phyloP scores from a whole-genome alignment of 2,113 vertebrate species.

The Halichoeres trimaculatus region DNA sequence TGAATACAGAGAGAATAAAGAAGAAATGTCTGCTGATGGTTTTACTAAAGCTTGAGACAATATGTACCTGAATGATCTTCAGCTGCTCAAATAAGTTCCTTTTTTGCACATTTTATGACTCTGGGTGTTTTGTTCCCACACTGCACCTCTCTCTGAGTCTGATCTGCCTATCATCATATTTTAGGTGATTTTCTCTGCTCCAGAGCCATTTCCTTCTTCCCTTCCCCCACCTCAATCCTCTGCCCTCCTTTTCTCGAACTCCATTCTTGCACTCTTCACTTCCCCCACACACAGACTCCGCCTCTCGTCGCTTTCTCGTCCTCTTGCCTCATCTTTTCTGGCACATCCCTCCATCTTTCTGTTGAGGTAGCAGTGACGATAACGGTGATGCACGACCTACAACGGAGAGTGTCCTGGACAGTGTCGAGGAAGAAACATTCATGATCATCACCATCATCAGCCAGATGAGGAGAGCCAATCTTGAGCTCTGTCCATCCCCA shows the following conservation, averaged over 20 bases:
- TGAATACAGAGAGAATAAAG: not conserved
- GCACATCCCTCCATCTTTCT: constrained; percentile 19
- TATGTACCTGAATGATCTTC: not conserved
- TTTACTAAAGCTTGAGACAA: not conserved
- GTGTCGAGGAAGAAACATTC: constrained; percentile 43
- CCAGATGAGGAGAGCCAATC: constrained; percentile 76
- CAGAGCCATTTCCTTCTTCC: not conserved
- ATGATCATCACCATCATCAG: constrained; percentile 69
- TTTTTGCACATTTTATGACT: constrained; percentile 1
- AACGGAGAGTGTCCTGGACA: constrained; percentile 12
- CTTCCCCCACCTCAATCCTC: constrained; percentile 46
- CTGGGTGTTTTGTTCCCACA: constrained; percentile 6
- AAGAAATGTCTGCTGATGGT: not conserved
- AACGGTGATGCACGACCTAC: constrained; percentile 24
- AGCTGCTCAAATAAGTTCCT: constrained; percentile 1
- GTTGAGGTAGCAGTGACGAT: constrained; percentile 46
- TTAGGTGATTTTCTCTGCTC: constrained; percentile 14
- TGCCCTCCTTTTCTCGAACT: constrained; percentile 54
- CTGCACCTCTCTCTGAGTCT: not conserved
- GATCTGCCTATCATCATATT: constrained; percentile 18
- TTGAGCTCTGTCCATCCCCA: constrained; percentile 76
- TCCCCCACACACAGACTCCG: constrained; percentile 4
- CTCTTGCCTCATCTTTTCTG: constrained; percentile 13
- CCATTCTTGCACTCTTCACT: constrained; percentile 22
- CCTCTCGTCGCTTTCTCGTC: constrained; percentile 1